Conservation (phyloP, 2,113 vertebrate species). For the Camelus dromedarius region DNA sequence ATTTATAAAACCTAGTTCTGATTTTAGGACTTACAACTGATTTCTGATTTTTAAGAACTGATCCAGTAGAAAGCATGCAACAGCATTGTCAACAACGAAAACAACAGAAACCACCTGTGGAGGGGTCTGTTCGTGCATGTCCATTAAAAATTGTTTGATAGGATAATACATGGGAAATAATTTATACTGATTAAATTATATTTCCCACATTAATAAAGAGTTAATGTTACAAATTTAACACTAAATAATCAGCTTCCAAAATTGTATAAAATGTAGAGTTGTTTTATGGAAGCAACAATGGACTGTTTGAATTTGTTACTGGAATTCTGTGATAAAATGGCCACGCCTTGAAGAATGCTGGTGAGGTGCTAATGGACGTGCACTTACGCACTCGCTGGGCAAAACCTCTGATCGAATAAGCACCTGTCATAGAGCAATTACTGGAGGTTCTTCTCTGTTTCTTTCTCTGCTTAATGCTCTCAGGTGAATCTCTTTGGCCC, state of each 20-base stretch:
- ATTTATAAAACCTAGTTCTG: not conserved
- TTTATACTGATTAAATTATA: not conserved
- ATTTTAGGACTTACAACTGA: not conserved
- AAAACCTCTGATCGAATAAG: not conserved
- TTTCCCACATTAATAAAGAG: not conserved
- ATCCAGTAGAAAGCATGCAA: not conserved
- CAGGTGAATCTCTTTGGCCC: not conserved
- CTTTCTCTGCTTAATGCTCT: not conserved
- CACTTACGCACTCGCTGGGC: not conserved
- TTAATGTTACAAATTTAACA: not conserved
- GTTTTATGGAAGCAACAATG: not conserved
- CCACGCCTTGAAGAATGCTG: not conserved
- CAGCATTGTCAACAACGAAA: not conserved
- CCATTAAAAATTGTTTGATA: not conserved
- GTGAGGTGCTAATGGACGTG: not conserved
- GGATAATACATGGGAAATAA: not conserved
- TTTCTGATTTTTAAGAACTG: slow-evolving; percentile 11
- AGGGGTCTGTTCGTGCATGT: not conserved
- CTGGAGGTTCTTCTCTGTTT: not conserved
- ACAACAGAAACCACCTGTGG: not conserved
- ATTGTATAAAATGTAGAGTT: not conserved
- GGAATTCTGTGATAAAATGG: not conserved
- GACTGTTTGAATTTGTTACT: not conserved
- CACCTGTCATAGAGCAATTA: not conserved
- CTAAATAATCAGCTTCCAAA: not conserved